Conservation (phyloP, 2,113 vertebrate species). For the Charadrius vociferus region DNA sequence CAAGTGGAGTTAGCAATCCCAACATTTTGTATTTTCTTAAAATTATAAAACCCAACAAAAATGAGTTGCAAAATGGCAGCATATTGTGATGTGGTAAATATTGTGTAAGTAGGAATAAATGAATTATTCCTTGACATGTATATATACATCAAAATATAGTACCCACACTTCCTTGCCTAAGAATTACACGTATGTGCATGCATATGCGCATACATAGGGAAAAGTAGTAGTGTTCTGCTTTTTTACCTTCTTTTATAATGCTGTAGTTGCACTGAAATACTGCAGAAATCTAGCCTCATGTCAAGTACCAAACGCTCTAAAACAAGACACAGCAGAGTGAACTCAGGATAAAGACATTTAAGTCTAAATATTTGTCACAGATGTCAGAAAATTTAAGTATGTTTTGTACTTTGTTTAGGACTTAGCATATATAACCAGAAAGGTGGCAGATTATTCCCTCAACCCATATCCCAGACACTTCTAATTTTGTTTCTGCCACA, state of each 20-base stretch:
- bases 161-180: background rate
- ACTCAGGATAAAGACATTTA: constrained; percentile 7
- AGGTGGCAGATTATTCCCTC: constrained; percentile 15
- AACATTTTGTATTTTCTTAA: constrained; percentile 27
- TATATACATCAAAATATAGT: background rate
- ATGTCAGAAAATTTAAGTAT: background rate
- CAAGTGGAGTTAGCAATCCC: background rate
- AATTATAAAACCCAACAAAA: constrained; percentile 30
- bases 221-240: background rate
- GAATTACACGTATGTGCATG: background rate
- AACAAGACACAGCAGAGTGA: constrained; percentile 7
- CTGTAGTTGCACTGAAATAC: background rate
- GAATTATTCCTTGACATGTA: background rate
- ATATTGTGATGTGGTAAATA: constrained; percentile 43
- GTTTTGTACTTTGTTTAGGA: background rate
- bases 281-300: background rate
- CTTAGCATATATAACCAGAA: background rate
- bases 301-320: constrained; percentile 5
- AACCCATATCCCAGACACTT: constrained; percentile 11
- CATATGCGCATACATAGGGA: background rate
- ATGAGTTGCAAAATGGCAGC: constrained; percentile 48
- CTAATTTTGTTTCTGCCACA: constrained; percentile 38
- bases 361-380: background rate
- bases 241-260: background rate
- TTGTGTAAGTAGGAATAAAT: constrained; percentile 19